These are phyloP conservation scores for Penaeus monodon DNA, from an alignment of 2,888 invertebrate species.

Conservation along the genomic window DNA sequence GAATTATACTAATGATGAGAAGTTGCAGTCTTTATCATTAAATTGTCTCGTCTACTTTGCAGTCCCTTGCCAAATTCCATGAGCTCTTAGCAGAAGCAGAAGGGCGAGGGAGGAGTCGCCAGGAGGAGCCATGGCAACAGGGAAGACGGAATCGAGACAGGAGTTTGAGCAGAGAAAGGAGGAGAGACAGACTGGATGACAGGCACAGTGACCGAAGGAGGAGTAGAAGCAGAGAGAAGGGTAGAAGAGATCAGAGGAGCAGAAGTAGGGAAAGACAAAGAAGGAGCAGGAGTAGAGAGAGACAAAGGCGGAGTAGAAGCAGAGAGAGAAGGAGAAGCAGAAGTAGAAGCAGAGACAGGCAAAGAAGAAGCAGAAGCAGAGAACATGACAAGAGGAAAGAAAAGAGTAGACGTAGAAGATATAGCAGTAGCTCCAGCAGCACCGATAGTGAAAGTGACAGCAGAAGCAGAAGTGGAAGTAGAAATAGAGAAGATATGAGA, in stretches of 20 bases:
- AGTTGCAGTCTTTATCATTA: too few species aligned
- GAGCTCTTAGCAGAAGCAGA: constrained; percentile 61
- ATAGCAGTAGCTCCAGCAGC: neutral
- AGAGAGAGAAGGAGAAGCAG: constrained; percentile 12
- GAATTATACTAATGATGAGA: too few species aligned
- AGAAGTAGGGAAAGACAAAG: neutral
- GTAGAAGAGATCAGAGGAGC: constrained; percentile 21
- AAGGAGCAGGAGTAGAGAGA: constrained; percentile 21
- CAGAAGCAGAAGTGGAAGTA: constrained; percentile 25
- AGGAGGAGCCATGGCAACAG: neutral
- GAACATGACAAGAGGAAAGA: constrained; percentile 5
- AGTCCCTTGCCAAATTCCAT: constrained; percentile 58
- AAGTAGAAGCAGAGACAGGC: constrained; percentile 6
- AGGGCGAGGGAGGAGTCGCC: constrained; percentile 32
- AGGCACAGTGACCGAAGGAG: neutral
- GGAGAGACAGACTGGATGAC: constrained; percentile 12
- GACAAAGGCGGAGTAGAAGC: constrained; percentile 22
- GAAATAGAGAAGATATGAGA: neutral
- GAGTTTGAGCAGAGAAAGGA: neutral
- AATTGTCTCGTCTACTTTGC: constrained; percentile 24
- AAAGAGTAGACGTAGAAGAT: neutral
- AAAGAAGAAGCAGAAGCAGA: neutral
- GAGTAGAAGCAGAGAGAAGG: neutral
- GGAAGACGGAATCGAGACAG: constrained; percentile 15
- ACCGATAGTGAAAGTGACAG: neutral